Evolutionary conservation across 2,888 invertebrate species (phyloP).

Genomic region (Desoria tigrina): DNA sequence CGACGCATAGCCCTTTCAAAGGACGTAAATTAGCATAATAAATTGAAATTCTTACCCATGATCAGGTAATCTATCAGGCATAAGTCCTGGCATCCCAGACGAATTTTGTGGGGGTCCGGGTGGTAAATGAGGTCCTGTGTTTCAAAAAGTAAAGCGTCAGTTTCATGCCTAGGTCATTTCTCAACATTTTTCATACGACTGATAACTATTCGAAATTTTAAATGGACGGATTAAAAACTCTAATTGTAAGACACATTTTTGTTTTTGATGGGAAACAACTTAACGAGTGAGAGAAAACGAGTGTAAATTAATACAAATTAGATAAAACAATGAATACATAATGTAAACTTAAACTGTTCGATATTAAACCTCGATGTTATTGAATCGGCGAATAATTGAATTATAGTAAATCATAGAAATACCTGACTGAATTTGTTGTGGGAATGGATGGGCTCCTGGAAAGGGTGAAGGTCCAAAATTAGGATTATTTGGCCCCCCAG

Average conservation of each 20-base stretch:
- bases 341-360: background rate
- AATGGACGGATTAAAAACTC: too few species aligned
- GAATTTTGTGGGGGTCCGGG: conserved; percentile 53
- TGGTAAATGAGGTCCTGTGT: conserved; percentile 53
- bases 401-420: conserved; percentile 2
- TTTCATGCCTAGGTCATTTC: background rate
- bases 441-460: conserved; percentile 49
- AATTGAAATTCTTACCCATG: conserved; percentile 65
- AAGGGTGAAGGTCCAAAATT: conserved; percentile 52
- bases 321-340: too few species aligned
- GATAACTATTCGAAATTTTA: too few species aligned
- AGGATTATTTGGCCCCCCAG: conserved; percentile 59
- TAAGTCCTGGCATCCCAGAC: conserved; percentile 63
- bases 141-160: conserved; percentile 3
- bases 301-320: too few species aligned
- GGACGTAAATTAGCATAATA: too few species aligned
- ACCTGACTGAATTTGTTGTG: conserved; percentile 52
- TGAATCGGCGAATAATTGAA: background rate
- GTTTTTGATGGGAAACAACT: too few species aligned
- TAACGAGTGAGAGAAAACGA: too few species aligned
- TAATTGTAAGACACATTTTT: too few species aligned
- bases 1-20: too few species aligned
- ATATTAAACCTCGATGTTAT: background rate
- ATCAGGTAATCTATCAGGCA: conserved; percentile 78
- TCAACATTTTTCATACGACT: background rate